Evolutionary conservation across 2,888 invertebrate species (phyloP), one percentile per base, ranked within the genome.

Genomic region (Ceramica pisi): DNA sequence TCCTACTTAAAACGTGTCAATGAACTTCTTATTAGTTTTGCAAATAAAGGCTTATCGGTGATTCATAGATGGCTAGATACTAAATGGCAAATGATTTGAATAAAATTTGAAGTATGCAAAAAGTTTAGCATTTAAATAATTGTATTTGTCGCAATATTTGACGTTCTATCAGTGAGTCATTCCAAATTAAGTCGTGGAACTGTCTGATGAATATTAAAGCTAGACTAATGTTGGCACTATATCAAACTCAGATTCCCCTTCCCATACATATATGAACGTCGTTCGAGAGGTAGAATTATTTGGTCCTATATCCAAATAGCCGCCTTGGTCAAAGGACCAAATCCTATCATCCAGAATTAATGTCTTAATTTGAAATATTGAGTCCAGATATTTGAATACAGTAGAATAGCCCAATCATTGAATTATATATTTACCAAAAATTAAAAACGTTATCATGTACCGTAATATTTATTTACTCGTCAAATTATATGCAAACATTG

Each of bases 91-190:
- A 26, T 50, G 46, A 71, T 78, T 76, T 69, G 51, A 71, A 78
- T 71, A 71, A 48, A 56, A 81, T 61, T 38, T 75, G 55, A 70
- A 66, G 51, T 26, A 48, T 26, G 23, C 23, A 61, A 65, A 69
- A 68, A 80, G 2, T 14, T 55, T 53, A 26, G 50, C 59, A 7
- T 61, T 48, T 57, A 53, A 69, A 64, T 78, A 61, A 80, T 65
- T 51, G 44, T 55, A 26, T 78, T 69, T 64, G 81, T 83, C 77
- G 70, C 38, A 83, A 81, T 70, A 79, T 81, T 83, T 71, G 44
- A 62, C 60, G 38, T 41, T 65, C n/a, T 53, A 16, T 14, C n/a
- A n/a, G 35, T 78, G 77, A 75, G 50, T 75, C 77, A 78, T 38
- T 7, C 61, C 21, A 26, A n/a, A 53, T 76, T 31, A 31, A 44